These are phyloP conservation scores for Pimpla rufipes DNA, from an alignment of 2,888 invertebrate species.

Conservation along the genomic window DNA sequence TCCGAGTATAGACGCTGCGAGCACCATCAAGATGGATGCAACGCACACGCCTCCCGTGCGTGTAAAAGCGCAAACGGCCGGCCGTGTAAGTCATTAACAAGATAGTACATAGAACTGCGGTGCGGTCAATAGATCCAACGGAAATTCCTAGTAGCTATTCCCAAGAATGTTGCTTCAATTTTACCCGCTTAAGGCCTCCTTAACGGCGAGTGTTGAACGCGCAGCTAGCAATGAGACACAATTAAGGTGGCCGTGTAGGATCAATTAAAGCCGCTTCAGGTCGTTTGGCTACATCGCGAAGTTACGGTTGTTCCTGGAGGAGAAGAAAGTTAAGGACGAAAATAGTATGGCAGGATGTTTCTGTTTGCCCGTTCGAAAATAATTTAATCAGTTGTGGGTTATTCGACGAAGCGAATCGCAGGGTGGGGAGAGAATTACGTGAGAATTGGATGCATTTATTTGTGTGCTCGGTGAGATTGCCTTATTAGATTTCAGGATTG, in stretches of 20 bases:
- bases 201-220: neutral
- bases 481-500: neutral
- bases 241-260: neutral
- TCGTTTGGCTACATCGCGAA: neutral
- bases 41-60: neutral
- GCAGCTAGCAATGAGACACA: neutral
- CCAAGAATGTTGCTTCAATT: constrained; percentile 18
- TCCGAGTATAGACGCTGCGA: neutral
- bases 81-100: constrained; percentile 4
- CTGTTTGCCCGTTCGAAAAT: neutral
- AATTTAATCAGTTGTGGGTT: neutral
- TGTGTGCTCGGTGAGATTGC: neutral
- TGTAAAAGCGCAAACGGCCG: neutral
- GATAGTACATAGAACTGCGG: neutral
- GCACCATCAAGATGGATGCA: neutral
- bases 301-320: neutral
- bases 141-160: neutral
- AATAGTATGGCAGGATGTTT: too few relatives aligned
- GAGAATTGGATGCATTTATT: constrained; percentile 19
- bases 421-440: neutral
- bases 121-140: constrained; percentile 19
- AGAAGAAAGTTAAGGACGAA: neutral
- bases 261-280: neutral
- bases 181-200: constrained; percentile 12
- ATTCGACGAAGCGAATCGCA: neutral